A percentile compares a stretch with the other conserved stretches of the same genome.
Conservation (phyloP, 2,888 invertebrate species). For the Monopis laevigella region DNA sequence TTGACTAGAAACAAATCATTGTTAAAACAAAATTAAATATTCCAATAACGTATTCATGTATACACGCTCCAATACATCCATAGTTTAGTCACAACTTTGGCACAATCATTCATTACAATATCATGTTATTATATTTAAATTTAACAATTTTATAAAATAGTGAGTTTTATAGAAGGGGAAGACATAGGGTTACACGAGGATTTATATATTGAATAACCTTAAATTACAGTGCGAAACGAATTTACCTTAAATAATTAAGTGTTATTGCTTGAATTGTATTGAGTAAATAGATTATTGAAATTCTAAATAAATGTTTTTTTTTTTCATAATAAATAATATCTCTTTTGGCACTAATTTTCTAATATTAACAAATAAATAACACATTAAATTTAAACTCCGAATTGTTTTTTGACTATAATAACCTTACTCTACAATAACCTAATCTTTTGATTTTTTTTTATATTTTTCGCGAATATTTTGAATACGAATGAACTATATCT, state of each 20-base stretch:
- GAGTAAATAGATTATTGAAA: neutral
- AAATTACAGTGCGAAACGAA: constrained; percentile 59
- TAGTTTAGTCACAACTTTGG: constrained; percentile 54
- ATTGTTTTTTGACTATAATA: constrained; percentile 33
- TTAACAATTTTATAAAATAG: constrained; percentile 41
- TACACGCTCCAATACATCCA: constrained; percentile 3
- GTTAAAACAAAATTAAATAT: constrained; percentile 27
- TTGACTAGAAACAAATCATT: constrained; percentile 55
- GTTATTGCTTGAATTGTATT: constrained; percentile 24
- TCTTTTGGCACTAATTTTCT: constrained; percentile 10
- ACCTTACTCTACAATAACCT: constrained; percentile 47
- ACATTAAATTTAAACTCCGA: neutral
- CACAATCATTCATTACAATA: constrained; percentile 45
- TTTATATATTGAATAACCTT: constrained; percentile 43
- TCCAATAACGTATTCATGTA: too few relatives aligned
- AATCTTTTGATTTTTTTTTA: constrained; percentile 32
- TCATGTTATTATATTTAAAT: constrained; percentile 26
- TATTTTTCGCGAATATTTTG: constrained; percentile 53
- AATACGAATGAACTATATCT: constrained; percentile 53
- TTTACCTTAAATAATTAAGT: constrained; percentile 36
- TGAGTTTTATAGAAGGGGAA: constrained; percentile 65
- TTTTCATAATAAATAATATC: neutral
- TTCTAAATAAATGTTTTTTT: neutral
- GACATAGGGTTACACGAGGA: constrained; percentile 54
- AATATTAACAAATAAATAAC: neutral